Evolutionary conservation across 2,888 invertebrate species (phyloP), one percentile per base, ranked within the genome.

Genomic region (Phaonia tiefii): DNA sequence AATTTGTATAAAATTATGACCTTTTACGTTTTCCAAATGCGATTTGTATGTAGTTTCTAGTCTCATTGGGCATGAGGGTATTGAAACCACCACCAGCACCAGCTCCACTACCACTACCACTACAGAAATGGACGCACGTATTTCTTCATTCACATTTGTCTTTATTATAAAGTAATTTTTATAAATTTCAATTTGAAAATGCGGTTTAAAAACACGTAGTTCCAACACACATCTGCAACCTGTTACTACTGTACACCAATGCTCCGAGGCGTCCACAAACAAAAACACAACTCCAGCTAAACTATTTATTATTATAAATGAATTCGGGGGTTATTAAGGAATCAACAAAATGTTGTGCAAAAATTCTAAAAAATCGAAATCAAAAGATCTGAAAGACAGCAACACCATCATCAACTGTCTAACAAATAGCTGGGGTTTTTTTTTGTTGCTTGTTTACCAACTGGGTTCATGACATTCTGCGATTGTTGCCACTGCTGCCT

Each of bases 391-490:
- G n/a, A 31, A 8, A 31, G 8, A 3, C 31, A 31, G 3, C 31
- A 31, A 5, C 31, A 31, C 3, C 31, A 31, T 31, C 31, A 31
- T 31, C 31, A 31, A 31, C 31, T 31, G 8, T 31, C 31, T 8
- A 31, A 31, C 31, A 31, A 31, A 31, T 31, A 5, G 3, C 31
- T 5, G 31, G 3, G 31, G 3, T 31, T 31, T 31, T 31, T 31
- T 31, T 31, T 31, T 31, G 4, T 31, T 31, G 3, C 31, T 31
- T 31, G 31, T 31, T 31, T 31, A 5, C 4, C 31, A 31, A 31
- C 49, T 78, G 75, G 72, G 81, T 75, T 81, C 81, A 75, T 81
- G 81, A 81, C 78, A 81, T 81, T 81, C 72, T 75, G 60, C 20
- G 22, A 13, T 22, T 56, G 56, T 49, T 49, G 15, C 49, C 17